phyloP scores from a whole-genome alignment of 1,140 invertebrate species.

The Elysia chlorotica region DNA sequence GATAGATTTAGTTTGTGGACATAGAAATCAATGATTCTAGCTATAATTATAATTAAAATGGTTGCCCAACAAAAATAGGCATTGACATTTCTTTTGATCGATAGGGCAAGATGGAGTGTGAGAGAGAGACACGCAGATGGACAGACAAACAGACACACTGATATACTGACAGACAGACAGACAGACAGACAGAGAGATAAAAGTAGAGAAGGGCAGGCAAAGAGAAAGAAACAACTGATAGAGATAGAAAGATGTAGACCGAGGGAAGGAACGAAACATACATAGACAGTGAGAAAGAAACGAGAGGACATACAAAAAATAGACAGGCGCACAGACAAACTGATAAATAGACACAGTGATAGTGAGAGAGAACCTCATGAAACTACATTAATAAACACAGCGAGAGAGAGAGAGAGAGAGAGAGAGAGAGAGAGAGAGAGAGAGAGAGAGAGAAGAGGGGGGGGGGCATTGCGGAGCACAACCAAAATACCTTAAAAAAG shows the following conservation, averaged over 20 bases:
- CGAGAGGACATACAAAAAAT: not conserved
- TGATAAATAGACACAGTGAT: slow-evolving; percentile 5
- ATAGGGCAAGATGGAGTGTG: too few relatives aligned
- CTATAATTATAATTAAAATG: too few relatives aligned
- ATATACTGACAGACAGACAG: not conserved
- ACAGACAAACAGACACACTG: slow-evolving; percentile 4
- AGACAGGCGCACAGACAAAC: not conserved
- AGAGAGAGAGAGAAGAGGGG: too few relatives aligned
- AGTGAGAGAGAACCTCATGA: too few relatives aligned
- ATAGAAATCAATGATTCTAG: too few relatives aligned
- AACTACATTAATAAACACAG: too few relatives aligned
- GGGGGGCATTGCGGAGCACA: too few relatives aligned
- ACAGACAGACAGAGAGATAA: not conserved
- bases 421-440: slow-evolving; percentile 3
- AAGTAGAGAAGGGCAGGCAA: not conserved
- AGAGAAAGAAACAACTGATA: not conserved
- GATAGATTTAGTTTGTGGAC: too few relatives aligned
- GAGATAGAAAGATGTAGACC: not conserved
- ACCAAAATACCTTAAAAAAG: too few relatives aligned
- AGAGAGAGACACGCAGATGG: slow-evolving; percentile 2
- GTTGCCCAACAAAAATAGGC: too few relatives aligned
- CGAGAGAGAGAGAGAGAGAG: slow-evolving; percentile 17
- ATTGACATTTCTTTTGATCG: too few relatives aligned
- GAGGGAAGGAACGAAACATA: not conserved
- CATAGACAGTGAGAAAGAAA: not conserved